Percentiles rank a stretch among this genome's conserved stretches.
phyloP scores from a whole-genome alignment of 2,888 invertebrate species.

The Syrphus vitripennis region DNA sequence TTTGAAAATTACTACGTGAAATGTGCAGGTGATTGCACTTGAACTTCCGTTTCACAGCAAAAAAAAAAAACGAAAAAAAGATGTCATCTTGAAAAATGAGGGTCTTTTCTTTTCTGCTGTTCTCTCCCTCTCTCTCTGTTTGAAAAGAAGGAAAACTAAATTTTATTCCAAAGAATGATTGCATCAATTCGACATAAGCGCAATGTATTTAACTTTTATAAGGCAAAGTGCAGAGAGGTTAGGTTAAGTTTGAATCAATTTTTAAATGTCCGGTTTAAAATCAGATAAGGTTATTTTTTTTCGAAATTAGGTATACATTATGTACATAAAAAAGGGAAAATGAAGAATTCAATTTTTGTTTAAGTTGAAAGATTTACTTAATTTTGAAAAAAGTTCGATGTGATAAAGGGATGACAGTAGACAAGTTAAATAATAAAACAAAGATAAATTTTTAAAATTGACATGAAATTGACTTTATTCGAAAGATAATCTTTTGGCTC shows the following conservation, averaged over 20 bases:
- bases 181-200: conserved; percentile 44
- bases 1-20: conserved; percentile 63
- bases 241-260: conserved; percentile 7
- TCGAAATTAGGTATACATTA: no score
- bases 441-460: no score
- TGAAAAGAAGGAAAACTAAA: not conserved
- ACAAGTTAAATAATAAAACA: no score
- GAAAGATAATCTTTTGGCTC: no score
- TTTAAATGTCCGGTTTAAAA: not conserved
- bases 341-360: not conserved
- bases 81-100: conserved; percentile 50
- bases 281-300: not conserved
- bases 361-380: not conserved
- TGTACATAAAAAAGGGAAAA: not conserved
- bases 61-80: not conserved
- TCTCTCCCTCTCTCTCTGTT: no score
- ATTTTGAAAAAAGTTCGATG: not conserved
- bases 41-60: conserved; percentile 36
- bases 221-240: not conserved
- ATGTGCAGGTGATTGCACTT: conserved; percentile 61
- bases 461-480: no score
- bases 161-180: conserved; percentile 45
- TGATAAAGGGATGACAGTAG: no score
- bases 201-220: conserved; percentile 25
- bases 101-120: conserved; percentile 4